Conservation (phyloP, 2,113 vertebrate genomes). For the Ginglymostoma cirratum region DNA sequence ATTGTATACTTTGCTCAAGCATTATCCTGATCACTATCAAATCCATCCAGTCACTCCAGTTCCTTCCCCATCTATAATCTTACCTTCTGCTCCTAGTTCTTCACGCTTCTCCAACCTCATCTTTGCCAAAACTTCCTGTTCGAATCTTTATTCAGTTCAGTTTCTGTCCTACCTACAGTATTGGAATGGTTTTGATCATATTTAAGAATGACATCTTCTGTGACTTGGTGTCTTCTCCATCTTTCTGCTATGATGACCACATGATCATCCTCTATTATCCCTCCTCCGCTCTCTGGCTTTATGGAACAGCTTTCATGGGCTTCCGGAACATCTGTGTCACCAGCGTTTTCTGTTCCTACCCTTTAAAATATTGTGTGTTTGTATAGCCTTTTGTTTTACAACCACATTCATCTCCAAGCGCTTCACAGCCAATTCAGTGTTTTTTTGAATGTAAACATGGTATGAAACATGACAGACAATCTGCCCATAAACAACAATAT, state of each 20-base stretch:
- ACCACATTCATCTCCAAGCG: too few species aligned
- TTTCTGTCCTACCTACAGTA: not conserved
- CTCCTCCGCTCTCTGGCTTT: not conserved
- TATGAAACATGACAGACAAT: too few species aligned
- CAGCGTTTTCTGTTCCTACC: not conserved
- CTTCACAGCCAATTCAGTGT: too few species aligned
- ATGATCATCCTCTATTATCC: not conserved
- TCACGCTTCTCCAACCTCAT: not conserved
- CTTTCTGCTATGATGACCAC: not conserved
- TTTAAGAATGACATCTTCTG: not conserved
- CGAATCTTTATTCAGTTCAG: not conserved
- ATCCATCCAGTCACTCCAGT: not conserved
- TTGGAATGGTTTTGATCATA: not conserved
- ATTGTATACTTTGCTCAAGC: not conserved
- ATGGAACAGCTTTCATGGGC: not conserved
- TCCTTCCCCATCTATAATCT: not conserved
- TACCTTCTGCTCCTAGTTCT: not conserved
- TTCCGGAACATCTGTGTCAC: not conserved
- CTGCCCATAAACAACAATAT: too few species aligned
- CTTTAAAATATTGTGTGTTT: not conserved
- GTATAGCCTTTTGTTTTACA: too few species aligned
- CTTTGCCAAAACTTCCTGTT: not conserved
- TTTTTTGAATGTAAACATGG: too few species aligned
- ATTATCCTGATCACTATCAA: not conserved
- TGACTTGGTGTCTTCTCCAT: not conserved